Conservation (phyloP, 1,140 invertebrate species). For the Andrena cerasifolii region DNA sequence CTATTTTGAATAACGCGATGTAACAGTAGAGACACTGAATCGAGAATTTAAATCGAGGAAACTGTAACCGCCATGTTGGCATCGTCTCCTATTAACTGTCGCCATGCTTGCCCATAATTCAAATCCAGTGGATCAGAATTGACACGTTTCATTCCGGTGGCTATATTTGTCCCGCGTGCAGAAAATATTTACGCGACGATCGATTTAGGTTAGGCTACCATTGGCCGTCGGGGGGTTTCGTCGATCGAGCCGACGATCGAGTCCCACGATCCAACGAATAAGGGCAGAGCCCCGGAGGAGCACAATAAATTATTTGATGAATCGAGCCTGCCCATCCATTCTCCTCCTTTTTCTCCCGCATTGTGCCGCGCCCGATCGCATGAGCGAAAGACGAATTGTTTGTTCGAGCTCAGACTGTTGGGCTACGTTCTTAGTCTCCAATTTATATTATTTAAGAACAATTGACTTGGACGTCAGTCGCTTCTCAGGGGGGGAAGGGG, state of each 20-base stretch:
- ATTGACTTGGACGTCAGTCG: constrained; percentile 20
- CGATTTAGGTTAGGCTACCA: neutral
- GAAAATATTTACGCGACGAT: no score
- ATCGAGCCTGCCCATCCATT: neutral
- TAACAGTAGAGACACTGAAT: no score
- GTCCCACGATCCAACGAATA: constrained; percentile 3
- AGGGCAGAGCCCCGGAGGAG: neutral
- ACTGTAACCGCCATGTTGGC: neutral
- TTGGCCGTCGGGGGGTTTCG: no score
- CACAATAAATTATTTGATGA: constrained; percentile 34
- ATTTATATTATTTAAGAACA: constrained; percentile 52
- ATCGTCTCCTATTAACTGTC: no score
- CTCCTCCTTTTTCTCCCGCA: constrained; percentile 1
- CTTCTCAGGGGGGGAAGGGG: neutral
- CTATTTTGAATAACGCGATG: no score
- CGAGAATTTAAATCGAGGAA: no score
- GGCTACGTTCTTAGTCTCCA: constrained; percentile 6
- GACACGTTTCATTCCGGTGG: no score
- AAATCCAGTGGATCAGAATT: neutral
- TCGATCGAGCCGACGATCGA: neutral
- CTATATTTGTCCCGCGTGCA: no score
- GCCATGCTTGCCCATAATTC: neutral
- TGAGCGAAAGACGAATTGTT: constrained; percentile 14
- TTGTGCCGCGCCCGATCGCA: constrained; percentile 21
- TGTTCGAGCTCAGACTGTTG: constrained; percentile 16